Conservation (phyloP, 2,888 invertebrate species). For the Gonocerus acuteangulatus region DNA sequence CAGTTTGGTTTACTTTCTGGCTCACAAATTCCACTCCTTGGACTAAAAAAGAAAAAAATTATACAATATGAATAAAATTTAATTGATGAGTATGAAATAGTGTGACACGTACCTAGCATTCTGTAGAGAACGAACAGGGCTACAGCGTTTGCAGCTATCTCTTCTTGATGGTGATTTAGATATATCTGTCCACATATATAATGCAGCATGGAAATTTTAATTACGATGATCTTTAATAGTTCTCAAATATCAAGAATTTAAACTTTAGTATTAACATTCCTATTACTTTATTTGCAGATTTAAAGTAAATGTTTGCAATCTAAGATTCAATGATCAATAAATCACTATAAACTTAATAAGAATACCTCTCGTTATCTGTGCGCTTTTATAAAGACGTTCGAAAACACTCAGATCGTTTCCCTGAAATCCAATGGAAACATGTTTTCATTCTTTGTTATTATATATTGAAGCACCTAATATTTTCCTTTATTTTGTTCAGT, state of each 20-base stretch:
- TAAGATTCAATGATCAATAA: too few species aligned
- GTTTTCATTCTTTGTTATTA: background rate
- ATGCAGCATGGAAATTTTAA: background rate
- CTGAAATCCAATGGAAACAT: conserved; percentile 1
- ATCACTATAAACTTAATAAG: too few species aligned
- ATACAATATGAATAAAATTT: background rate
- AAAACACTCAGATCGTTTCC: conserved; percentile 28
- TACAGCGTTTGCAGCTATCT: conserved; percentile 22
- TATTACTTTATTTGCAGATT: too few species aligned
- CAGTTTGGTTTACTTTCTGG: conserved; percentile 15
- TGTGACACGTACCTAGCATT: too few species aligned
- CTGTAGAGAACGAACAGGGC: conserved; percentile 6
- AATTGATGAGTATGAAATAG: background rate
- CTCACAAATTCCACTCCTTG: conserved; percentile 14
- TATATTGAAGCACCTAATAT: background rate
- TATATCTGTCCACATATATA: background rate
- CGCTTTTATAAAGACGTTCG: conserved; percentile 30
- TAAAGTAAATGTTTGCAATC: too few species aligned
- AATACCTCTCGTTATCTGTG: conserved; percentile 28
- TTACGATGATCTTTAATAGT: too few species aligned
- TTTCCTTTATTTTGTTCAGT: too few species aligned
- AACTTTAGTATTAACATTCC: too few species aligned
- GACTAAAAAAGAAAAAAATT: background rate
- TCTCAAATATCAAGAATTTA: too few species aligned
- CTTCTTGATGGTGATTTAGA: conserved; percentile 23